Percentiles rank a stretch among this genome's conserved stretches.
Conservation (phyloP, 2,888 invertebrate species). For the Calephelis perditalis region DNA sequence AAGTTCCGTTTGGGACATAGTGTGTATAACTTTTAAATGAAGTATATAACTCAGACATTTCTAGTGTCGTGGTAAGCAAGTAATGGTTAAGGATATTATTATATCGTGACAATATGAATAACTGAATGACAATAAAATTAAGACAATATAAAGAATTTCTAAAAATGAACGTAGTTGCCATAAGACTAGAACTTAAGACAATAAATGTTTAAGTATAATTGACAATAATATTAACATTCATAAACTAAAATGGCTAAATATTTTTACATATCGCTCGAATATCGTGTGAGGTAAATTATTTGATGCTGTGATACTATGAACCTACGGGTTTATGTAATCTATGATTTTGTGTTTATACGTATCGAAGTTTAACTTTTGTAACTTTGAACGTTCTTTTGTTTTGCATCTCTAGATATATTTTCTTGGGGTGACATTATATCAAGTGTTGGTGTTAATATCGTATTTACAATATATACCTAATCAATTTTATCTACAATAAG, state of each 20-base stretch:
- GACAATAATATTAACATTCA: slow-evolving; percentile 21
- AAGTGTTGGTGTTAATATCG: slow-evolving; percentile 27
- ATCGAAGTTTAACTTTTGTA: slow-evolving; percentile 38
- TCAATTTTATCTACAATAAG: slow-evolving; percentile 37
- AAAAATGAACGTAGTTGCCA: neutral
- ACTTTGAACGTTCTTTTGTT: slow-evolving; percentile 28
- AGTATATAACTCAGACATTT: neutral
- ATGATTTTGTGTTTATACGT: slow-evolving; percentile 38
- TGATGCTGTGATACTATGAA: slow-evolving; percentile 45
- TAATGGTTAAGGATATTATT: neutral
- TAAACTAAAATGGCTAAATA: slow-evolving; percentile 44
- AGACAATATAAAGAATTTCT: neutral
- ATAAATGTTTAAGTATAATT: slow-evolving; percentile 26
- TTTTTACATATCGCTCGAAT: slow-evolving; percentile 55
- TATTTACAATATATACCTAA: slow-evolving; percentile 28
- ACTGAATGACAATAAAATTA: slow-evolving; percentile 33
- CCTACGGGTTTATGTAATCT: slow-evolving; percentile 32
- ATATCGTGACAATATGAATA: slow-evolving; percentile 6
- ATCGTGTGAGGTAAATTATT: slow-evolving; percentile 55
- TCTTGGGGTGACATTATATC: slow-evolving; percentile 41
- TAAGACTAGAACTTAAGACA: slow-evolving; percentile 25
- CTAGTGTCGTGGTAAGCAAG: neutral
- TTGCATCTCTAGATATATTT: slow-evolving; percentile 51
- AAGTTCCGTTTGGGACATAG: too few species aligned
- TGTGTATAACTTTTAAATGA: too few species aligned